Percentiles rank a stretch among this genome's conserved stretches.
Evolutionary conservation across 2,113 vertebrate genomes (phyloP).

Genomic region (Raja brachyura): DNA sequence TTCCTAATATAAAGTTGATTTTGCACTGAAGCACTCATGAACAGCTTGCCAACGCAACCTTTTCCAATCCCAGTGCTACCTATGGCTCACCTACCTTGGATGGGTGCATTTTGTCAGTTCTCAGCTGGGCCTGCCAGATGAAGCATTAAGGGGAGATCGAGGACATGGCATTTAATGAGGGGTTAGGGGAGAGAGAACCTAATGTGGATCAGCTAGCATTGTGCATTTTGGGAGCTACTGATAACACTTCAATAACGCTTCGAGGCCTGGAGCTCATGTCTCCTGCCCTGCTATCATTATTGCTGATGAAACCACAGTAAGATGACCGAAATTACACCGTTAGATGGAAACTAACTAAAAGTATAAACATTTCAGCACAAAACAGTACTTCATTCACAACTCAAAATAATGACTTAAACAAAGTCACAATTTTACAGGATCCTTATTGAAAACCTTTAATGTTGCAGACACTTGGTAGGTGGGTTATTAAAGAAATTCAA

Average conservation of each 20-base stretch:
- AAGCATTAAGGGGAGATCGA: conserved; percentile 29
- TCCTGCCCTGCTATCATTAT: background rate
- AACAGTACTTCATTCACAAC: background rate
- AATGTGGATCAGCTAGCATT: background rate
- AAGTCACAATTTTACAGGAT: background rate
- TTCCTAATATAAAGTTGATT: background rate
- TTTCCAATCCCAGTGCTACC: conserved; percentile 18
- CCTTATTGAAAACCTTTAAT: background rate
- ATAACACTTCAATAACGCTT: background rate
- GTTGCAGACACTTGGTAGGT: background rate
- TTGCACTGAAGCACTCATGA: background rate
- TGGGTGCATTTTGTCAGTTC: background rate
- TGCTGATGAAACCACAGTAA: background rate
- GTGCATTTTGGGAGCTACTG: background rate
- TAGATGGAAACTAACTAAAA: background rate
- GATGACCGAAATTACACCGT: background rate
- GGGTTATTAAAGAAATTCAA: background rate
- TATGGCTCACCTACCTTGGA: background rate
- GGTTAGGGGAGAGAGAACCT: background rate
- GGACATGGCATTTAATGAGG: conserved; percentile 30
- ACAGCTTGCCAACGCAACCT: background rate
- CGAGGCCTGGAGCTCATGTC: background rate
- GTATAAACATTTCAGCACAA: background rate
- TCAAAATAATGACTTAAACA: too few species aligned
- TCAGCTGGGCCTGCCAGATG: background rate